Evolutionary conservation across 2,888 invertebrate genomes (phyloP).

Genomic region (Diplazon laetatorius): DNA sequence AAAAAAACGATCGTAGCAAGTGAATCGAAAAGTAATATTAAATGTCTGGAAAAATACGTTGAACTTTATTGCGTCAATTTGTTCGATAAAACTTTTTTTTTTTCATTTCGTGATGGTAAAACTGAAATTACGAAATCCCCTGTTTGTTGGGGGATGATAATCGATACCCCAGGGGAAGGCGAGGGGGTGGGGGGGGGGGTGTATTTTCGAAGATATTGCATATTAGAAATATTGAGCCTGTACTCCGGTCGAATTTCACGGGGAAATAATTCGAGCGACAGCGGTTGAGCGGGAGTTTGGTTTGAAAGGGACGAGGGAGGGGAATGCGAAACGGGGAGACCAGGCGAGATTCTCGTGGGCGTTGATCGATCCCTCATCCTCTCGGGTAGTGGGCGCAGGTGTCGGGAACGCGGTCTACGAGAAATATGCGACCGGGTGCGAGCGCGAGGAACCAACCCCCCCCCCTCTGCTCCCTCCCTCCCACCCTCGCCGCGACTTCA

Average conservation of each 20-base stretch:
- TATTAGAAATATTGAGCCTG: not conserved
- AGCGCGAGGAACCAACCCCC: not conserved
- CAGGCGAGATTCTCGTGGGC: constrained; percentile 37
- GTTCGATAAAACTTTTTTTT: not conserved
- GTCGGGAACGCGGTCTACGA: constrained; percentile 49
- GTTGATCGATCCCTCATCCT: constrained; percentile 46
- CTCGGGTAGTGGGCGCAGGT: constrained; percentile 35
- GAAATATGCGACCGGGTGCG: constrained; percentile 29
- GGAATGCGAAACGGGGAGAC: not conserved
- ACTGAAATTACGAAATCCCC: not conserved
- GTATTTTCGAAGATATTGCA: not conserved
- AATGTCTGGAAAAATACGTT: too few relatives aligned
- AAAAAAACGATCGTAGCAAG: too few relatives aligned
- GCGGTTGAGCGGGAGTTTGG: constrained; percentile 2
- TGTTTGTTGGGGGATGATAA: not conserved
- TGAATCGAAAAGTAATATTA: too few relatives aligned
- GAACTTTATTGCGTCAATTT: too few relatives aligned
- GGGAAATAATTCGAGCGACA: constrained; percentile 14
- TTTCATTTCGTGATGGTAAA: not conserved
- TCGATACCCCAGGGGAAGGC: not conserved
- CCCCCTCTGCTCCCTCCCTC: not conserved
- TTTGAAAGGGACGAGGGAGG: constrained; percentile 10
- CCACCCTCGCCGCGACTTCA: not conserved
- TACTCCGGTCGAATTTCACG: constrained; percentile 7
- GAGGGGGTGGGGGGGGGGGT: too few relatives aligned